Conservation (phyloP, 1,140 invertebrate species). For the Camponotus floridanus region DNA sequence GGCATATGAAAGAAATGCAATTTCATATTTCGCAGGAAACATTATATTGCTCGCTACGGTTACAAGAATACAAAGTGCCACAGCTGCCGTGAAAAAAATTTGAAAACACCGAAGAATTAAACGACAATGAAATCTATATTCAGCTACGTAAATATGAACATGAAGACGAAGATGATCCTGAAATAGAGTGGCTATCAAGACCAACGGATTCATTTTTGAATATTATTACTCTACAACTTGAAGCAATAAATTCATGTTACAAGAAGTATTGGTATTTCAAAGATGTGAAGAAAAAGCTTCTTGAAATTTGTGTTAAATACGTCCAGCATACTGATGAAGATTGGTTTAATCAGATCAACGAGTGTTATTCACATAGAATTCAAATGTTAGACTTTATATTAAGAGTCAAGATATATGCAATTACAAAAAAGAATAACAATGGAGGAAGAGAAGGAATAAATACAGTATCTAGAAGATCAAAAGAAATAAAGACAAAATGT, state of each 20-base stretch:
- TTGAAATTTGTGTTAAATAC: too few species aligned
- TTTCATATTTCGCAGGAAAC: conserved; percentile 25
- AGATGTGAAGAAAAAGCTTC: too few species aligned
- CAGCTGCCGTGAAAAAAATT: conserved; percentile 19
- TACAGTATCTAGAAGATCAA: neutral
- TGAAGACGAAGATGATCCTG: conserved; percentile 5
- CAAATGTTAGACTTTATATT: conserved; percentile 15
- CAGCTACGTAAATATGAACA: neutral
- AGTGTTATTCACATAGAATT: too few species aligned
- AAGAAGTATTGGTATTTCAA: too few species aligned
- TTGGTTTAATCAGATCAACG: too few species aligned
- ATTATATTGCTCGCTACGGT: conserved; percentile 11
- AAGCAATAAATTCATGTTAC: too few species aligned
- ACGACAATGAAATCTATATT: conserved; percentile 10
- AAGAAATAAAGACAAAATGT: conserved; percentile 34
- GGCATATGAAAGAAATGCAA: neutral
- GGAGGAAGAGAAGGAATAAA: neutral
- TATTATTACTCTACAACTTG: too few species aligned
- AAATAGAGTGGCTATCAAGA: conserved; percentile 13
- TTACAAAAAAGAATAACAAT: conserved; percentile 16
- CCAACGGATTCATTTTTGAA: conserved; percentile 6
- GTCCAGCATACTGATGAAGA: too few species aligned
- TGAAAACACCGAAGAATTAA: conserved; percentile 22
- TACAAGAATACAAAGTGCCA: neutral
- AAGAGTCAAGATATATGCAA: conserved; percentile 28